phyloP scores from a whole-genome alignment of 2,113 vertebrate genomes.

The Pomatorhinus ruficollis region DNA sequence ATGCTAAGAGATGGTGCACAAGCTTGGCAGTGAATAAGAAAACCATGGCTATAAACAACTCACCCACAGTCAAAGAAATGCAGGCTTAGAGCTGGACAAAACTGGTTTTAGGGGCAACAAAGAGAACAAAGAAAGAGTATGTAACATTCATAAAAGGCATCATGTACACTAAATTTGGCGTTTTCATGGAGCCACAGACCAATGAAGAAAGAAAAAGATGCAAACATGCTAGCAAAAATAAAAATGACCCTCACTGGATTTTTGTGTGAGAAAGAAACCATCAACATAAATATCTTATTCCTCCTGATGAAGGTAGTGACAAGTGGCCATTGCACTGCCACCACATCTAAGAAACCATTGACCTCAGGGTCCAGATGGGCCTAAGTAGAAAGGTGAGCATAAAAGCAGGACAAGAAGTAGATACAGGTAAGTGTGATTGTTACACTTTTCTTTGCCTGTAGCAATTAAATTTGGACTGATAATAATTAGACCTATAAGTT shows the following conservation, averaged over 20 bases:
- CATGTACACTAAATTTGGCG: not conserved
- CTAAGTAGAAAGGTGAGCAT: not conserved
- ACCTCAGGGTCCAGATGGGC: not conserved
- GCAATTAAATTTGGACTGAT: not conserved
- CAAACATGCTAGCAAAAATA: not conserved
- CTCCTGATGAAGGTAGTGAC: not conserved
- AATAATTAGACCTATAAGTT: not conserved
- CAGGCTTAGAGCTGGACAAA: conserved; percentile 55
- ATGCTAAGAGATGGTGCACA: conserved; percentile 37
- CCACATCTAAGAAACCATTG: not conserved
- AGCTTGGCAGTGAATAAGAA: conserved; percentile 28
- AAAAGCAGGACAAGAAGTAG: not conserved
- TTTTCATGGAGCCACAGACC: not conserved
- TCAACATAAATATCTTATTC: not conserved
- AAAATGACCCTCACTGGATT: not conserved
- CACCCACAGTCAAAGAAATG: conserved; percentile 58
- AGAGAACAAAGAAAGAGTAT: conserved; percentile 56
- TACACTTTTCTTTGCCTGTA: not conserved
- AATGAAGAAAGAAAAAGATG: not conserved
- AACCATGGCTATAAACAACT: conserved; percentile 43
- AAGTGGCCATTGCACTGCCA: not conserved
- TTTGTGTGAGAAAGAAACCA: not conserved
- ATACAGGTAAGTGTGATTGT: not conserved
- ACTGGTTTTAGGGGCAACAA: conserved; percentile 55
- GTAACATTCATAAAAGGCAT: conserved; percentile 24